Conservation (phyloP, 2,797 vertebrate genomes). For the Eulemur mongoz region DNA sequence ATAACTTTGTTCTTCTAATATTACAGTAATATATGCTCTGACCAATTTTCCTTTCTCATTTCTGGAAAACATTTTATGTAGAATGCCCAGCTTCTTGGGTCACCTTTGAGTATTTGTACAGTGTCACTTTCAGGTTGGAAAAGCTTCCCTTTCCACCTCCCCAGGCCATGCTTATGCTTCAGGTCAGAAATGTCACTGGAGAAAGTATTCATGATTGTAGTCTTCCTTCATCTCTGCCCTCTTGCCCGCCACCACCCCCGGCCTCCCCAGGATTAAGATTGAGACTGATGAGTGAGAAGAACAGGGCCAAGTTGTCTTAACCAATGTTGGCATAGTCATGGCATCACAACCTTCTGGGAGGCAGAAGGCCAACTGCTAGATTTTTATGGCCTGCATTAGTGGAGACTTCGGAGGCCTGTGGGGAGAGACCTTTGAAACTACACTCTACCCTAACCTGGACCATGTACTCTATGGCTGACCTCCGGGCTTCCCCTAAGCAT, state of each 20-base stretch:
- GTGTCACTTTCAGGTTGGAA: not conserved
- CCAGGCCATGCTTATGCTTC: not conserved
- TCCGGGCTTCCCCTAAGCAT: not conserved
- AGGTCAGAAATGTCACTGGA: not conserved
- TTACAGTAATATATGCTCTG: not conserved
- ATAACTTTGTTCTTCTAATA: not conserved
- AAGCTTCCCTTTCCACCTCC: not conserved
- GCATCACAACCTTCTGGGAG: not conserved
- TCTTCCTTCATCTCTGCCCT: not conserved
- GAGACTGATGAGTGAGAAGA: not conserved
- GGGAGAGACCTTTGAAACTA: not conserved
- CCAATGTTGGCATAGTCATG: too few relatives aligned
- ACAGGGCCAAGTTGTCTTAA: not conserved
- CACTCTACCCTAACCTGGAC: not conserved
- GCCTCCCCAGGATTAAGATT: not conserved
- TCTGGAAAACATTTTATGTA: not conserved
- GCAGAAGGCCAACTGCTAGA: not conserved
- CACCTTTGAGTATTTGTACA: not conserved
- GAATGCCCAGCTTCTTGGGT: not conserved
- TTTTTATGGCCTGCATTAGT: not conserved
- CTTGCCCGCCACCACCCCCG: too few relatives aligned
- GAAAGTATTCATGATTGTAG: not conserved
- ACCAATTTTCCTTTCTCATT: not conserved
- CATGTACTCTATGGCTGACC: too few relatives aligned
- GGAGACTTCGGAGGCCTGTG: not conserved